Evolutionary conservation across 2,113 vertebrate genomes (phyloP).

Genomic region (Rhadina sibilatrix): DNA sequence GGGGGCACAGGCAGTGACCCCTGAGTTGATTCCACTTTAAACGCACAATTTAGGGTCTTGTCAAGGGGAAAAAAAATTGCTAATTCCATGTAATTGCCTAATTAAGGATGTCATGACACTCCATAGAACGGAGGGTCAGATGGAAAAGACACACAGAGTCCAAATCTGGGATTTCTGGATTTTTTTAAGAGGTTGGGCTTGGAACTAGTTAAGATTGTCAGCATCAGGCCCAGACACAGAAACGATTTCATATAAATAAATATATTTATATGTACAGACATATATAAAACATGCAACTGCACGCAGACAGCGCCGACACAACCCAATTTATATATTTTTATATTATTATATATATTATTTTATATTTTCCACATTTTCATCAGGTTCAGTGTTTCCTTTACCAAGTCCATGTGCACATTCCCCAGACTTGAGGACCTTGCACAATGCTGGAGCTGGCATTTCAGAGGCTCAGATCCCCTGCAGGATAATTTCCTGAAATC

Average conservation of each 20-base stretch:
- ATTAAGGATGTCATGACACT: neutral
- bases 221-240: neutral
- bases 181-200: neutral
- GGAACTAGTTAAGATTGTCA: neutral
- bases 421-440: neutral
- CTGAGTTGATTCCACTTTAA: neutral
- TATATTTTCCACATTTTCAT: neutral
- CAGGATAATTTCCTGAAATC: neutral
- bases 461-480: neutral
- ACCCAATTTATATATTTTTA: fast-evolving
- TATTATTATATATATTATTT: no score
- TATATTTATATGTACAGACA: no score
- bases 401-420: neutral
- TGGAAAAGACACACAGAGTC: neutral
- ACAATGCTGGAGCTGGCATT: fast-evolving
- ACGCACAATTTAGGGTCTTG: neutral
- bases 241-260: neutral
- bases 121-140: neutral
- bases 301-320: fast-evolving
- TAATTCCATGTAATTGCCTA: neutral
- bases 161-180: neutral
- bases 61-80: no score
- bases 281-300: neutral
- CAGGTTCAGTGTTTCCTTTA: neutral
- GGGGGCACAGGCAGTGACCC: neutral